These are phyloP conservation scores for Poeciliopsis retropinna DNA, from an alignment of 2,113 vertebrate genomes.

Conservation along the genomic window DNA sequence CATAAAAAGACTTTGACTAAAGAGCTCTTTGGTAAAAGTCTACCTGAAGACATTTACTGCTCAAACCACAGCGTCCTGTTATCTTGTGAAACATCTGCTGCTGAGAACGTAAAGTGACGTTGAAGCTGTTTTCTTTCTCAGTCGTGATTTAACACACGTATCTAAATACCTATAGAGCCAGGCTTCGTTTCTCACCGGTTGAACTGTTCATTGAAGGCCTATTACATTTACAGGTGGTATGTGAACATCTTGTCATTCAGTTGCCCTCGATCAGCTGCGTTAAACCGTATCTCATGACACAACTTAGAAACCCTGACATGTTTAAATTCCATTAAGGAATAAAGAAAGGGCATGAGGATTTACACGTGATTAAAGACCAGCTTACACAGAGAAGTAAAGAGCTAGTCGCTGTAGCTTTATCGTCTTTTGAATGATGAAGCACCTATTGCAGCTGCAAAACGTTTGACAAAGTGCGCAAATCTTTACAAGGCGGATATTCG, in stretches of 20 bases:
- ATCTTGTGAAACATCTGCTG: neutral
- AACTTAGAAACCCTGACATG: neutral
- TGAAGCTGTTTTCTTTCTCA: neutral
- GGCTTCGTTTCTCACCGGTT: constrained; percentile 12
- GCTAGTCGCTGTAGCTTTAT: neutral
- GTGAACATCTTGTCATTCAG: constrained; percentile 15
- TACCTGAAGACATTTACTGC: constrained; percentile 2
- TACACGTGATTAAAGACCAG: neutral
- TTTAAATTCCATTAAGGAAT: neutral
- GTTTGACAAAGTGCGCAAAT: neutral
- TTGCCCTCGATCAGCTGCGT: neutral
- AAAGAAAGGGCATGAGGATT: neutral
- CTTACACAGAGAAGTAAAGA: neutral
- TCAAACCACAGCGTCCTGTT: neutral
- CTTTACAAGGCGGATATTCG: neutral
- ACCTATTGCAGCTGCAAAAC: neutral
- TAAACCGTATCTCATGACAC: neutral
- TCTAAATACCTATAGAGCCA: constrained; percentile 50
- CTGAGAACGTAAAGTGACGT: neutral
- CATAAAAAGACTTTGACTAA: neutral
- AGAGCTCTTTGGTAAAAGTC: neutral
- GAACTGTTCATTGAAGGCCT: constrained; percentile 6
- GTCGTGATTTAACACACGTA: constrained; percentile 23
- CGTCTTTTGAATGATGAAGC: neutral
- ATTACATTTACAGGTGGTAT: constrained; percentile 13